Conservation (phyloP, 2,113 vertebrate species). For the Tachysurus vachellii region DNA sequence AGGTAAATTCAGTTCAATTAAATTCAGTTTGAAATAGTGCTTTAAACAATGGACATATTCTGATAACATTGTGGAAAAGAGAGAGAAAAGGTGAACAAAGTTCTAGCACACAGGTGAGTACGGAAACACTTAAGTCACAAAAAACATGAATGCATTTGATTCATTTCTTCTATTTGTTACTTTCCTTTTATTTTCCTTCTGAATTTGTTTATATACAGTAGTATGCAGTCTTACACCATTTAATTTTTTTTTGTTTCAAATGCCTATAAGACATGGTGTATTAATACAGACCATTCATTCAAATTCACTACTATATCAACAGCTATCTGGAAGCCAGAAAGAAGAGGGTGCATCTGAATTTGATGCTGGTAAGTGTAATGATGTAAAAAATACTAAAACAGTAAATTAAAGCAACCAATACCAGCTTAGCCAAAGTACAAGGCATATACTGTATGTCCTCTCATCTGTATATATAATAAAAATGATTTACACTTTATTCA, state of each 20-base stretch:
- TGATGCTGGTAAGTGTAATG: background rate
- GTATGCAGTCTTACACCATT: background rate
- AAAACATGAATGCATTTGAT: background rate
- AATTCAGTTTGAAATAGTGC: no score
- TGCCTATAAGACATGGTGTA: no score
- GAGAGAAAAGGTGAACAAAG: background rate
- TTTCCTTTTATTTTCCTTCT: background rate
- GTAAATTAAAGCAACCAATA: background rate
- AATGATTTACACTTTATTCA: background rate
- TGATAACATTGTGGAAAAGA: no score
- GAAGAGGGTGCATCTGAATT: background rate
- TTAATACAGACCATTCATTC: no score
- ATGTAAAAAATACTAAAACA: background rate
- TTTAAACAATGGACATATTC: no score
- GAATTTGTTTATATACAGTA: background rate
- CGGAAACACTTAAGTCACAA: background rate
- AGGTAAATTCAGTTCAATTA: no score
- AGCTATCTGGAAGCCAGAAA: background rate
- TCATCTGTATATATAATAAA: background rate
- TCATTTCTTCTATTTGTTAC: background rate
- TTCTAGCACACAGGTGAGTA: background rate
- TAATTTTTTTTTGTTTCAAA: background rate
- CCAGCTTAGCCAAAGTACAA: background rate
- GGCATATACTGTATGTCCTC: background rate
- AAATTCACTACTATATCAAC: no score